Evolutionary conservation across 2,797 vertebrate species (phyloP), one percentile per base, ranked within the genome.

Genomic region (Rhinatrema bivittatum): DNA sequence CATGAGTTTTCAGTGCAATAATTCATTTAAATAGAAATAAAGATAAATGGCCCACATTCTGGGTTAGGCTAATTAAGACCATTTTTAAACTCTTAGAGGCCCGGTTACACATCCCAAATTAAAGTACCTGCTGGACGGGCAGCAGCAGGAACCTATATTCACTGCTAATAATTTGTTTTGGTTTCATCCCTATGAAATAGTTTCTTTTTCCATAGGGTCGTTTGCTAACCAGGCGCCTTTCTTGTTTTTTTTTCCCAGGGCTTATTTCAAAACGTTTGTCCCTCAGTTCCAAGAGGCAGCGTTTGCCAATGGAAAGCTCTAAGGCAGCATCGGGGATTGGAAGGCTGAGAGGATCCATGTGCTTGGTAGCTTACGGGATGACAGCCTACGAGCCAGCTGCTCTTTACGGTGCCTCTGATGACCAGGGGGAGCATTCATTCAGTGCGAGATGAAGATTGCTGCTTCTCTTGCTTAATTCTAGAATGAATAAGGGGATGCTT

Each of bases 241-340:
- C 49, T 69, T 72, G 11, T 27, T 24, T 13, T 40, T 50, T 14
- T 36, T 4, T 50, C 53, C 49, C 32, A 98, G 94, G 81, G 84
- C 87, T 0, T 90, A 97, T 79, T 98, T 97, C 87, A 95, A 89
- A 86, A 92, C 82, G 36, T 98, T 96, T 63, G 91, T 98, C 56
- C 93, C 94, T 62, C 94, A 96, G 79, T 98, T 98, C 86, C 95
- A 98, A 70, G 93, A 98, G 76, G 94, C 91, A 37, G 95, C 93
- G 1, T 98, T 98, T 68, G 90, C 94, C 77, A 97, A 91, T 16
- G 95, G 95, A 65, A 98, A 98, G 64, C 90, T 97, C 50, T 98
- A 91, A n/a, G 82, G 53, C 56, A 62, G 59, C 74, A 68, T 46
- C 9, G 2, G 40, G 44, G 59, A 42, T 4, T 13, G 59, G 66